Conservation (phyloP, 2,888 invertebrate genomes). For the Abrostola triplasia region DNA sequence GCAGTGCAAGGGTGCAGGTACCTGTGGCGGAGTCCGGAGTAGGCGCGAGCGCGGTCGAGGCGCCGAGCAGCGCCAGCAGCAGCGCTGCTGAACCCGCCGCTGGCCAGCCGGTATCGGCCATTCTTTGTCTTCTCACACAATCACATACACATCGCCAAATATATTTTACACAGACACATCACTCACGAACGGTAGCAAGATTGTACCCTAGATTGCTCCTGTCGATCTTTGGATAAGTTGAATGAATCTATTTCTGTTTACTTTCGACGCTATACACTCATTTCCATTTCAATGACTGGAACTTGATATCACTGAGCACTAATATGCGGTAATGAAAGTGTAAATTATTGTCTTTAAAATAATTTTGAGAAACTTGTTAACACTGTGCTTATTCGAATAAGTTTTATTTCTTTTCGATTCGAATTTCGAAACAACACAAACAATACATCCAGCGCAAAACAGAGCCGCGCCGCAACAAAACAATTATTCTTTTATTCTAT, state of each 20-base stretch:
- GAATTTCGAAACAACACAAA: conserved; percentile 16
- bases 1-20: conserved; percentile 2
- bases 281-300: conserved; percentile 27
- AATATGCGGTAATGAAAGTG: background rate
- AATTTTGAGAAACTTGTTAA: conserved; percentile 9
- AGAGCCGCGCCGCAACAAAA: conserved; percentile 22
- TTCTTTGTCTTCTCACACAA: conserved; percentile 44
- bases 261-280: conserved; percentile 30
- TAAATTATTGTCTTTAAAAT: background rate
- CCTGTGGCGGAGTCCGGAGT: conserved; percentile 23
- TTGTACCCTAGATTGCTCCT: conserved; percentile 3
- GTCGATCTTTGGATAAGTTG: background rate
- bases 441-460: conserved; percentile 11
- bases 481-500: conserved; percentile 14
- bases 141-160: conserved; percentile 15
- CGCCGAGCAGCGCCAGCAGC: conserved; percentile 41
- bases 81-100: conserved; percentile 38
- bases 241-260: conserved; percentile 52
- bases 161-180: conserved; percentile 17
- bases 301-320: conserved; percentile 25
- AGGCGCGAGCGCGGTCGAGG: conserved; percentile 15
- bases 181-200: background rate
- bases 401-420: conserved; percentile 9
- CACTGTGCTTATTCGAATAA: conserved; percentile 3
- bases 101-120: conserved; percentile 37